A percentile compares a stretch with the other conserved stretches of the same genome.
Conservation (phyloP, 2,888 invertebrate genomes). For the Anodontia alba region DNA sequence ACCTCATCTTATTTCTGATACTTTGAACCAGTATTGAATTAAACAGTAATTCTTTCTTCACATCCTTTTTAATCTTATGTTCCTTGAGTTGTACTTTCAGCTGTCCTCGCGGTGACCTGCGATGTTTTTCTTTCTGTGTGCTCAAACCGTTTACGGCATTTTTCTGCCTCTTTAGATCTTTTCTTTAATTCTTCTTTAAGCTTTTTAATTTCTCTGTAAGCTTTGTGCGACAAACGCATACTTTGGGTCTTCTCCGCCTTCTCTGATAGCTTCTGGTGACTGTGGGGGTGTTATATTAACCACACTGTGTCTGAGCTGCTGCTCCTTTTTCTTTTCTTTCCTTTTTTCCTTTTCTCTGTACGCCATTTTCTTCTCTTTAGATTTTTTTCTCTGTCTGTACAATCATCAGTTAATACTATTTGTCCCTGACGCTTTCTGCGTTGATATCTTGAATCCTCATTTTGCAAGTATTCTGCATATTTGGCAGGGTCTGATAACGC, state of each 20-base stretch:
- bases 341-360: not conserved
- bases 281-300: not conserved
- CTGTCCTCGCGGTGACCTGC: not conserved
- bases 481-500: not conserved
- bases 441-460: not conserved
- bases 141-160: not conserved
- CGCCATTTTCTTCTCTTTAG: not conserved
- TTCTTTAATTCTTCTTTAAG: not conserved
- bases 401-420: not conserved
- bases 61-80: not conserved
- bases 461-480: not conserved
- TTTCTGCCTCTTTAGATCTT: not conserved
- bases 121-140: not conserved
- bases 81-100: not conserved
- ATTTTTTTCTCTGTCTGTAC: not conserved
- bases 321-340: too few relatives aligned
- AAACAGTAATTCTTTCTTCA: not conserved
- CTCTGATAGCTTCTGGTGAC: not conserved
- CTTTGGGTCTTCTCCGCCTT: not conserved
- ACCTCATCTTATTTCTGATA: not conserved
- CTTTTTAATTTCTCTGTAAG: not conserved
- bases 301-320: not conserved
- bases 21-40: not conserved
- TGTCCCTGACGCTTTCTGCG: not conserved
- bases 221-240: not conserved